phyloP scores from a whole-genome alignment of 1,140 invertebrate genomes.

The Temnothorax nylanderi region DNA sequence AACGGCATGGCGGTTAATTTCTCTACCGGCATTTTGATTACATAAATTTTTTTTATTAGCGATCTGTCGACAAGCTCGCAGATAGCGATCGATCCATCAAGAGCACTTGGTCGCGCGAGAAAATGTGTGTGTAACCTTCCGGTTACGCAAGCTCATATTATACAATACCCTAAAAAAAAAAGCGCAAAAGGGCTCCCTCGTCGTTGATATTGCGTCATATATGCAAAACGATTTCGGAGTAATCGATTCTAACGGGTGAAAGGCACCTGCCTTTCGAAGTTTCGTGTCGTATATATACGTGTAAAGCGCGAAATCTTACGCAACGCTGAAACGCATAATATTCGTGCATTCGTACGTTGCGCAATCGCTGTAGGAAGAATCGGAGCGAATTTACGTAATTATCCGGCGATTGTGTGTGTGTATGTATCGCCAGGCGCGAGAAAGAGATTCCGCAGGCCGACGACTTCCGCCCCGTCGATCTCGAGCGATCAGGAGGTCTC shows the following conservation, averaged over 20 bases:
- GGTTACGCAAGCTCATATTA: conserved; percentile 25
- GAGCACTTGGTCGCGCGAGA: not conserved
- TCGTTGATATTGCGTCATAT: conserved; percentile 28
- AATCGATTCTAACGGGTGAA: conserved; percentile 56
- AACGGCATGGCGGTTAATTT: not conserved
- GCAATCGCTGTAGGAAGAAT: conserved; percentile 38
- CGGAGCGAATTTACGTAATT: conserved; percentile 48
- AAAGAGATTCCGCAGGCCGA: conserved; percentile 86
- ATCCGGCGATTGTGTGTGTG: conserved; percentile 23
- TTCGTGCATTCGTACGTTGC: conserved; percentile 20
- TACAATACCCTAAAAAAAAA: conserved; percentile 39
- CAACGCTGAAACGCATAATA: conserved; percentile 44
- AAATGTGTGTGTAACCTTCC: not conserved
- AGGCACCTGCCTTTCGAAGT: conserved; percentile 49
- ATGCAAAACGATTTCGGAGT: conserved; percentile 37
- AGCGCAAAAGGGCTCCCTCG: conserved; percentile 3
- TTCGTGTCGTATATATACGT: conserved; percentile 15
- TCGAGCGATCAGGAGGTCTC: conserved; percentile 89
- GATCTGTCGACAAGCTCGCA: not conserved
- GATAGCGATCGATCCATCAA: not conserved
- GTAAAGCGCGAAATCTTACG: conserved; percentile 44
- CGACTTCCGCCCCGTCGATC: conserved; percentile 81
- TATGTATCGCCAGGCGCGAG: conserved; percentile 82
- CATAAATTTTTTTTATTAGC: conserved; percentile 24
- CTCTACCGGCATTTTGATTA: not conserved